phyloP scores from a whole-genome alignment of 2,113 vertebrate species.

The Onychorhynchus coronatus region DNA sequence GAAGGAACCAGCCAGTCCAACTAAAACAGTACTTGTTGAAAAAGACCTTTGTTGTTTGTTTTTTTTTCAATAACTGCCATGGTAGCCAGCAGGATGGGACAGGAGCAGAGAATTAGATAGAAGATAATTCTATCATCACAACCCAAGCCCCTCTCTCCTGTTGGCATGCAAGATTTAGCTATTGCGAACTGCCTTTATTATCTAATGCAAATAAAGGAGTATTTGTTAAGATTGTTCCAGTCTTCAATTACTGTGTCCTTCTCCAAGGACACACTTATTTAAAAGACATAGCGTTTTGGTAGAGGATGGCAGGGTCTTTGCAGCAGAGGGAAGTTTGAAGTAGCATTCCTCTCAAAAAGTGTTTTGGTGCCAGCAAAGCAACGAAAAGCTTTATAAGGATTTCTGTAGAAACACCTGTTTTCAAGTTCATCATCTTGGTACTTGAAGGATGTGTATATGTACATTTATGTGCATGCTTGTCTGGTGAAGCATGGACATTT shows the following conservation, averaged over 20 bases:
- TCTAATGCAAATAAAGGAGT: neutral
- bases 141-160: neutral
- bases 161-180: neutral
- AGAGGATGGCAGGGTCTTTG: neutral
- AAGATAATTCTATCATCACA: neutral
- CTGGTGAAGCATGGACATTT: rapidly evolving
- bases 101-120: neutral
- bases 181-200: neutral
- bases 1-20: neutral
- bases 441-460: neutral
- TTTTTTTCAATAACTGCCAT: too few relatives aligned
- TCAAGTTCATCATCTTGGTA: neutral
- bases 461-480: rapidly evolving
- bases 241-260: neutral
- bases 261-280: neutral
- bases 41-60: neutral
- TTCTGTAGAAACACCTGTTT: neutral
- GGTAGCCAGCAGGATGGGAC: neutral
- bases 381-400: neutral
- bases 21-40: neutral
- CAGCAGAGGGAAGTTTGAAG: neutral
- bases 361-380: neutral
- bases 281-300: neutral
- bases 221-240: neutral
- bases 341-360: neutral